Evolutionary conservation across 2,888 invertebrate genomes (phyloP), one percentile per base, ranked within the genome.

Genomic region (Erebia epiphron): DNA sequence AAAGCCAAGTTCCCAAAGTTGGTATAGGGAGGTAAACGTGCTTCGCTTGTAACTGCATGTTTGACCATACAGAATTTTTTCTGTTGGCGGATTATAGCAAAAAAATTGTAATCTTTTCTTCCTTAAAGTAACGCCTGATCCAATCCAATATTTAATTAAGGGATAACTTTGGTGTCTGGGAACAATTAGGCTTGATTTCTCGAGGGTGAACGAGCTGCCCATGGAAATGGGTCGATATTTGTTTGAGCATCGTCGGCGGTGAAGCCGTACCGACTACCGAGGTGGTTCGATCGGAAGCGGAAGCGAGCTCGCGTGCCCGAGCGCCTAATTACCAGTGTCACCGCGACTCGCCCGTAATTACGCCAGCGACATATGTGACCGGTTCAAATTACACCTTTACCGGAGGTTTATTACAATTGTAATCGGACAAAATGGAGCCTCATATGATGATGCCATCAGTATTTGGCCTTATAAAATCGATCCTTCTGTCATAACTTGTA

Each of bases 241-340:
- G 70, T 69, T 65, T 49, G 62, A 70, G 56, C 71, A 72, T 73
- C 68, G 73, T 70, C 74, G 75, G 73, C 71, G 65, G 68, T 73
- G 88, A 87, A 87, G 87, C 89, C 88, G 75, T 88, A 87, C 78
- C 76, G 78, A 70, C 75, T 88, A 87, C 78, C 76, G 78, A 70
- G 75, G 75, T 77, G 83, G 80, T 83, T 83, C 82, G 83, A 85
- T 86, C 87, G 91, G 89, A 90, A 90, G 83, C 92, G 91, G 90
- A 90, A 90, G 85, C 81, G 85, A 84, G 83, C 87, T 88, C 90
- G 90, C 91, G 89, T 89, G 87, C 79, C 77, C 75, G 72, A 75
- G 74, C 73, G 75, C 78, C 75, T 88, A 90, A 91, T 91, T 85
- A 88, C 80, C 85, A 84, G 85, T 89, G 91, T 89, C 89, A 86